A percentile compares a stretch with the other conserved stretches of the same genome.
Evolutionary conservation across 2,888 invertebrate species (phyloP).

Genomic region (Agriotes lineatus): DNA sequence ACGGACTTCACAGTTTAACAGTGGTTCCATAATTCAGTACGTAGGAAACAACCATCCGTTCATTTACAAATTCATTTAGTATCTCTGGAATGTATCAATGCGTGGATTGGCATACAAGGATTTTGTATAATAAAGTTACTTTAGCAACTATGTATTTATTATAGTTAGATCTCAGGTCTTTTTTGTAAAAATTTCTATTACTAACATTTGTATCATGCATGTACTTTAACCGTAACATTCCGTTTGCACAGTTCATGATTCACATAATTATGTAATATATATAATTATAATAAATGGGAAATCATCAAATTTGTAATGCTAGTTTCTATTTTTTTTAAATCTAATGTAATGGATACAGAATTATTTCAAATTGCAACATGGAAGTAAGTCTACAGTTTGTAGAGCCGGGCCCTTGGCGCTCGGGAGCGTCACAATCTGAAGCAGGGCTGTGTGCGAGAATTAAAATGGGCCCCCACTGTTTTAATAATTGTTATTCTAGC

Average conservation of each 20-base stretch:
- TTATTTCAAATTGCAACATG: too few species aligned
- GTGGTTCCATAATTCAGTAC: conserved; percentile 7
- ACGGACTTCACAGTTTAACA: neutral
- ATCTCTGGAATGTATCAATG: neutral
- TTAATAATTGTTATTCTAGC: too few species aligned
- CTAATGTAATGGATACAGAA: too few species aligned
- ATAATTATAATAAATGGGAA: conserved; percentile 39
- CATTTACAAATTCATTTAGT: neutral
- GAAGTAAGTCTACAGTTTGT: too few species aligned
- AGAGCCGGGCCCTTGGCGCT: too few species aligned
- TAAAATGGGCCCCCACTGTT: too few species aligned
- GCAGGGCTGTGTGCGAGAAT: too few species aligned
- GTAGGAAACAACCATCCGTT: neutral
- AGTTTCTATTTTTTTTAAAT: too few species aligned
- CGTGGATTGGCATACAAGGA: neutral
- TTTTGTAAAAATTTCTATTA: conserved; percentile 23
- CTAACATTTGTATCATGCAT: conserved; percentile 26
- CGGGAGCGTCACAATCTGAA: too few species aligned
- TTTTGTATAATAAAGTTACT: conserved; percentile 23
- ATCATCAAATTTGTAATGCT: conserved; percentile 33
- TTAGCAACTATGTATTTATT: conserved; percentile 30
- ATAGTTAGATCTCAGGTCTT: conserved; percentile 28
- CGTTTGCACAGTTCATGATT: conserved; percentile 32
- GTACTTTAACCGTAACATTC: conserved; percentile 20
- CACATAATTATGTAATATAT: conserved; percentile 28